Conservation (phyloP, 2,797 vertebrate genomes). For the Dermochelys coriacea region DNA sequence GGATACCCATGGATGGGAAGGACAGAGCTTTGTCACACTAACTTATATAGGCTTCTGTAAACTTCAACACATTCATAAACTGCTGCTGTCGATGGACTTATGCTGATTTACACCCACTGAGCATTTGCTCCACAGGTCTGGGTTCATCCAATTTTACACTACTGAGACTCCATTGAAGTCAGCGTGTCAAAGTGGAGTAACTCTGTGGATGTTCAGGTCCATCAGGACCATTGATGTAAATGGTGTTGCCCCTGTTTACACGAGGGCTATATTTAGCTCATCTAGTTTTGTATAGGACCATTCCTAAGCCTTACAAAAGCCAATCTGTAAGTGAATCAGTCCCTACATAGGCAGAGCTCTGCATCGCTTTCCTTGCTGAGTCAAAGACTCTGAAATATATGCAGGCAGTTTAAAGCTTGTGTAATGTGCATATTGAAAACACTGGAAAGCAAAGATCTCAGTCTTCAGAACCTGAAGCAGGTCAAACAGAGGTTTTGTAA, state of each 20-base stretch:
- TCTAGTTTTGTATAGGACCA: neutral
- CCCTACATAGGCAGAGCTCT: neutral
- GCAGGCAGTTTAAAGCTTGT: neutral
- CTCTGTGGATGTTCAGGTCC: neutral
- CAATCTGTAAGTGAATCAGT: neutral
- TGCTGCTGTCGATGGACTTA: neutral
- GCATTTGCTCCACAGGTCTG: neutral
- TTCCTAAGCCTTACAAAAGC: fast-evolving
- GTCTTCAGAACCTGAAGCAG: fast-evolving
- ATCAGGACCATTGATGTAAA: neutral
- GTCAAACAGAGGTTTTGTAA: neutral
- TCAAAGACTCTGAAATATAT: neutral
- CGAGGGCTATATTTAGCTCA: neutral
- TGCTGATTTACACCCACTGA: neutral
- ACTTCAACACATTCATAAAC: neutral
- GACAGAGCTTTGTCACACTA: no score
- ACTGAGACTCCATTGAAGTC: neutral
- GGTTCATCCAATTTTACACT: neutral
- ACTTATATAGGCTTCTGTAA: neutral
- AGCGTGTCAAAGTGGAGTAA: neutral
- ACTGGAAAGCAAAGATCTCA: neutral
- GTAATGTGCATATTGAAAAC: neutral
- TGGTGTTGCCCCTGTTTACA: neutral
- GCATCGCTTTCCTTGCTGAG: neutral
- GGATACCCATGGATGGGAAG: no score